These are phyloP conservation scores for Bruchidius siliquastri DNA, from an alignment of 2,888 invertebrate species.

Conservation along the genomic window DNA sequence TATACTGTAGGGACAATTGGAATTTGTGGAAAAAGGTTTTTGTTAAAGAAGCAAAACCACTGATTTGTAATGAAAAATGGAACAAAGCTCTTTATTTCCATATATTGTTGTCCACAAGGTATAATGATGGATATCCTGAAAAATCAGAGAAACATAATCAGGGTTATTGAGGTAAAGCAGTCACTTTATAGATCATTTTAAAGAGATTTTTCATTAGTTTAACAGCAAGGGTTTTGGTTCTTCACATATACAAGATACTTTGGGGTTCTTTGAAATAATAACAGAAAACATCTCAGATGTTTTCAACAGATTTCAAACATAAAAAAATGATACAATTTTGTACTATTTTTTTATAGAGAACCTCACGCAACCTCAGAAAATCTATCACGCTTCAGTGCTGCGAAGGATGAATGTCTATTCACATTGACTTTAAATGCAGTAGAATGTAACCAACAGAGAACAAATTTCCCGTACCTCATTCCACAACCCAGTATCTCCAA, in stretches of 20 bases:
- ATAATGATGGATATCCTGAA: constrained; percentile 36
- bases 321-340: too few relatives aligned
- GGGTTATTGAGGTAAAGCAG: constrained; percentile 28
- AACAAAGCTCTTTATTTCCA: constrained; percentile 45
- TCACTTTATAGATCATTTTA: constrained; percentile 5
- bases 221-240: constrained; percentile 39
- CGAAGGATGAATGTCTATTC: too few relatives aligned
- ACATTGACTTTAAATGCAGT: too few relatives aligned
- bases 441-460: too few relatives aligned
- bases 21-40: constrained; percentile 21
- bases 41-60: constrained; percentile 34
- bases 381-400: too few relatives aligned
- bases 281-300: too few relatives aligned
- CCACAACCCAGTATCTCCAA: too few relatives aligned
- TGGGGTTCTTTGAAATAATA: neutral
- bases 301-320: too few relatives aligned
- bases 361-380: too few relatives aligned
- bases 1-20: constrained; percentile 16
- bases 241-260: constrained; percentile 14
- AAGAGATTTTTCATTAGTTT: constrained; percentile 9
- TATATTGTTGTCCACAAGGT: constrained; percentile 30
- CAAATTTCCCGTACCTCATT: too few relatives aligned
- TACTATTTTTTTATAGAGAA: too few relatives aligned
- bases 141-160: constrained; percentile 22
- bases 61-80: constrained; percentile 38